These are phyloP conservation scores for Brevimyrus niger DNA, from an alignment of 2,113 vertebrate species.

Conservation along the genomic window DNA sequence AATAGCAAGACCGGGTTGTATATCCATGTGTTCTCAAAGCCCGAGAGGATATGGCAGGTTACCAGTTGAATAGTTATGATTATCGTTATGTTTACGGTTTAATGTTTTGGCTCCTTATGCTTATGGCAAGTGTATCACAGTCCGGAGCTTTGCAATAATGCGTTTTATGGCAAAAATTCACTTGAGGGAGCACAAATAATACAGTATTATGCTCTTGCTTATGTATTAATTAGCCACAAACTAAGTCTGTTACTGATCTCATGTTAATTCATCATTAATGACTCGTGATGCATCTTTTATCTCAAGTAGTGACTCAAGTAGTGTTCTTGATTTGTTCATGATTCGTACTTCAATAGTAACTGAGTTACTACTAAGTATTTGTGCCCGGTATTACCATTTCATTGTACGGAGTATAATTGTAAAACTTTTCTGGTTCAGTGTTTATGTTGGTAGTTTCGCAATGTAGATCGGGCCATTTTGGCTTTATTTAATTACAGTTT, in stretches of 20 bases:
- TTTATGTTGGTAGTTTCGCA: neutral
- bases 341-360: neutral
- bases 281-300: no score
- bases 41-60: neutral
- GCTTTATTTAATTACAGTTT: neutral
- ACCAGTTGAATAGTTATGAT: neutral
- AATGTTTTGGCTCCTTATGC: neutral
- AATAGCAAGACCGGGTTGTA: neutral
- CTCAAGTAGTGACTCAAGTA: neutral
- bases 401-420: neutral
- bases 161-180: neutral
- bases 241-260: neutral
- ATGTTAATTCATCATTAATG: neutral
- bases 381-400: neutral
- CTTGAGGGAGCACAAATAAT: neutral
- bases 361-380: neutral
- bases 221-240: neutral
- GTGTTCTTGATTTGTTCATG: neutral
- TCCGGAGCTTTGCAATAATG: neutral
- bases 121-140: neutral
- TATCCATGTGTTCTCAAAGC: neutral
- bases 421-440: neutral
- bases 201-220: neutral
- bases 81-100: neutral
- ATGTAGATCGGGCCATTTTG: neutral